Conservation (phyloP, 2,888 invertebrate species). For the Lissonota sp. region DNA sequence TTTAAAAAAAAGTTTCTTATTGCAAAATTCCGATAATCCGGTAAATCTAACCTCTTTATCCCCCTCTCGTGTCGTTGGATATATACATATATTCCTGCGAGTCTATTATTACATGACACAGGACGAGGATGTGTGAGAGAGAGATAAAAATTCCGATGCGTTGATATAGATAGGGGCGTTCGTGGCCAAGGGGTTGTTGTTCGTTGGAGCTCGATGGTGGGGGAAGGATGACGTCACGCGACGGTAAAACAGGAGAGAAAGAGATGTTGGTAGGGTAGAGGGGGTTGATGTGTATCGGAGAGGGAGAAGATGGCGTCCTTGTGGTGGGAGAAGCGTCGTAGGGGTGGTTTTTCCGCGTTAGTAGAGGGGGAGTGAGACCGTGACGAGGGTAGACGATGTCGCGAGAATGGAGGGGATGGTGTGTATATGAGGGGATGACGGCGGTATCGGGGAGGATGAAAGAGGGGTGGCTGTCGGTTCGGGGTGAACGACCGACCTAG, state of each 20-base stretch:
- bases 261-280: slow-evolving; percentile 48
- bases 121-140: slow-evolving; percentile 12
- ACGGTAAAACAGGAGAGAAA: slow-evolving; percentile 49
- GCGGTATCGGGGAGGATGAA: slow-evolving; percentile 51
- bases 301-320: slow-evolving; percentile 56
- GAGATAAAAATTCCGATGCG: slow-evolving; percentile 46
- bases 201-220: slow-evolving; percentile 46
- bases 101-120: neutral
- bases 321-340: slow-evolving; percentile 54
- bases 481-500: slow-evolving; percentile 84
- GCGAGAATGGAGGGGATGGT: slow-evolving; percentile 56
- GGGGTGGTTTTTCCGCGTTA: slow-evolving; percentile 39
- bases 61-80: neutral
- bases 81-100: neutral
- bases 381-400: slow-evolving; percentile 1
- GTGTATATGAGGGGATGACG: slow-evolving; percentile 63
- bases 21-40: slow-evolving; percentile 8
- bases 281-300: slow-evolving; percentile 43
- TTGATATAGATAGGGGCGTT: slow-evolving; percentile 20
- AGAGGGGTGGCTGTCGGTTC: slow-evolving; percentile 66
- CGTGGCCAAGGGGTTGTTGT: slow-evolving; percentile 55
- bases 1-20: neutral
- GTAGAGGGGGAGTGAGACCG: slow-evolving; percentile 14
- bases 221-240: slow-evolving; percentile 77
- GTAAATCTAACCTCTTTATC: neutral